Conservation (phyloP, 2,888 invertebrate species). For the Cylindroiulus punctatus region DNA sequence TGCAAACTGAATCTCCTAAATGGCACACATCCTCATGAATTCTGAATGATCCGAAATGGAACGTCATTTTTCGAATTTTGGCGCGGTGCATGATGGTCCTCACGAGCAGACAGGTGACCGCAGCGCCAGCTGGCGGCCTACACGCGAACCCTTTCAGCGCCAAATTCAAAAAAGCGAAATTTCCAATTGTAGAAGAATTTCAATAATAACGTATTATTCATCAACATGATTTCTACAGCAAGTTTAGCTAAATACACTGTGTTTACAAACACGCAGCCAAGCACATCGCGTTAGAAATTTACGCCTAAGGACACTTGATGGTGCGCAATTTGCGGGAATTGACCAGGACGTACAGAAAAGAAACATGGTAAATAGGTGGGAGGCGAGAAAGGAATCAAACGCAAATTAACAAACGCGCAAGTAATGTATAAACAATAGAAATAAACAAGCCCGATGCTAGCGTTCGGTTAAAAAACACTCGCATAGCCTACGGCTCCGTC, state of each 20-base stretch:
- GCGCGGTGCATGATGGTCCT: too few species aligned
- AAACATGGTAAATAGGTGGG: not conserved
- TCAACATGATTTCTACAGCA: conserved; percentile 23
- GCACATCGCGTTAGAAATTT: not conserved
- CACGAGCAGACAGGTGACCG: not conserved
- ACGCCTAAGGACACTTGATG: conserved; percentile 25
- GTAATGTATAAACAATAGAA: conserved; percentile 1
- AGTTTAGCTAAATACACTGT: conserved; percentile 36
- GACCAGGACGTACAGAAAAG: not conserved
- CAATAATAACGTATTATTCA: conserved; percentile 28
- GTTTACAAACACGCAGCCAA: conserved; percentile 2
- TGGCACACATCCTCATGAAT: too few species aligned
- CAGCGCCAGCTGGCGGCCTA: not conserved
- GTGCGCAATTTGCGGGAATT: not conserved
- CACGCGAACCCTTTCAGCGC: not conserved
- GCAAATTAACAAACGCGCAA: not conserved
- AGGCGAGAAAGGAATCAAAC: not conserved
- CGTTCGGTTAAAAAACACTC: not conserved
- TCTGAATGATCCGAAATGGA: too few species aligned
- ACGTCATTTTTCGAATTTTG: too few species aligned
- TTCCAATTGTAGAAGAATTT: conserved; percentile 5
- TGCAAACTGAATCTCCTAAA: too few species aligned
- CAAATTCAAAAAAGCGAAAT: not conserved
- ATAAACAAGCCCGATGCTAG: not conserved
- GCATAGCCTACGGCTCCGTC: not conserved